Evolutionary conservation across 2,113 vertebrate genomes (phyloP).

Genomic region (Ictalurus punctatus): DNA sequence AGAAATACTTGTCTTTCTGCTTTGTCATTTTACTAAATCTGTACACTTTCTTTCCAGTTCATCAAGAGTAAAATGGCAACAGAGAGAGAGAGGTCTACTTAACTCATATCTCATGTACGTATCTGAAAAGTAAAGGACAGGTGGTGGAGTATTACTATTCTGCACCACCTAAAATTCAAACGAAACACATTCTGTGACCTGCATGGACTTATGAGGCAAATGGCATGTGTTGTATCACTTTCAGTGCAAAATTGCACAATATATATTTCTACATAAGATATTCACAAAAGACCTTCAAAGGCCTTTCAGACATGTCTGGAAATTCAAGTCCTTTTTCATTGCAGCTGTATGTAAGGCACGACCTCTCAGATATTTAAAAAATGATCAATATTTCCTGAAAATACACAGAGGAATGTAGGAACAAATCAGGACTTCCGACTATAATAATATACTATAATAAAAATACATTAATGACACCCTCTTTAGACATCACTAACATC

Average conservation of each 20-base stretch:
- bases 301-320: conserved; percentile 24
- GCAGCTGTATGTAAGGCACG: conserved; percentile 20
- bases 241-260: conserved; percentile 25
- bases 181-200: conserved; percentile 25
- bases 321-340: conserved; percentile 31
- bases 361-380: conserved; percentile 3
- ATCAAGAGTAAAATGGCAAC: conserved; percentile 61
- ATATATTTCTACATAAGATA: conserved; percentile 19
- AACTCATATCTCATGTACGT: conserved; percentile 63
- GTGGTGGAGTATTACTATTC: conserved; percentile 13
- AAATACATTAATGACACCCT: conserved; percentile 28
- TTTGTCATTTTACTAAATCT: background rate
- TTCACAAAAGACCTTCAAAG: conserved; percentile 35
- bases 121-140: conserved; percentile 41
- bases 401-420: conserved; percentile 47
- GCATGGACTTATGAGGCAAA: conserved; percentile 38
- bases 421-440: conserved; percentile 34
- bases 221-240: conserved; percentile 17
- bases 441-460: background rate
- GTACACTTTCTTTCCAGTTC: conserved; percentile 17
- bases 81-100: conserved; percentile 49
- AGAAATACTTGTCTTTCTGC: conserved; percentile 5
- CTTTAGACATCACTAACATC: conserved; percentile 58
- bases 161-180: conserved; percentile 19
- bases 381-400: background rate